Conservation (phyloP, 2,888 invertebrate species). For the Scrobipalpa atriplicella region DNA sequence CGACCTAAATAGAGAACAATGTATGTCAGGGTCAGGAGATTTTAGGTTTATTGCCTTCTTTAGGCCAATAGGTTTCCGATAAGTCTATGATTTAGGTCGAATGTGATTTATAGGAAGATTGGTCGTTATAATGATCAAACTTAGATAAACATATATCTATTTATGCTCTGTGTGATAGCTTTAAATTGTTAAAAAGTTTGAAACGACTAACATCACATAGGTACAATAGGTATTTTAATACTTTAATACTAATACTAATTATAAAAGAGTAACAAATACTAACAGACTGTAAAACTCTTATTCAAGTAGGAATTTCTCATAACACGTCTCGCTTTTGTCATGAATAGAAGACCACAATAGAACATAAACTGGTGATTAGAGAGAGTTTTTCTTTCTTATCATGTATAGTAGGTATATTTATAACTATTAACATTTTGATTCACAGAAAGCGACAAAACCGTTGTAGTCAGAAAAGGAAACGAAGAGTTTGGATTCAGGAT, state of each 20-base stretch:
- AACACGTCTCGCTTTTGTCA: too few relatives aligned
- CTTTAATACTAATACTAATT: too few relatives aligned
- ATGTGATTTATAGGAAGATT: conserved; percentile 4
- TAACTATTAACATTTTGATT: neutral
- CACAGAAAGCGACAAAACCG: conserved; percentile 94
- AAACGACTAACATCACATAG: neutral
- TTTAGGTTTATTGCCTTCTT: conserved; percentile 61
- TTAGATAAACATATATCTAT: neutral
- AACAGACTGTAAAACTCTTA: too few relatives aligned
- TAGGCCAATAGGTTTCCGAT: conserved; percentile 45
- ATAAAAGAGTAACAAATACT: too few relatives aligned
- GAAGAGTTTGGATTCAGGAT: conserved; percentile 98
- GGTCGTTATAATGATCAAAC: too few relatives aligned
- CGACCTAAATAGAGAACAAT: conserved; percentile 50
- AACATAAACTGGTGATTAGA: too few relatives aligned
- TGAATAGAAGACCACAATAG: too few relatives aligned
- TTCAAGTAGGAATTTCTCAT: too few relatives aligned
- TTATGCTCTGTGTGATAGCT: neutral
- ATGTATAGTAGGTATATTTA: neutral
- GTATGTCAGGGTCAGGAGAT: conserved; percentile 65
- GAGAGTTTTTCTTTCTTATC: too few relatives aligned
- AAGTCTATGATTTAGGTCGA: conserved; percentile 24
- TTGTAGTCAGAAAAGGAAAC: conserved; percentile 90
- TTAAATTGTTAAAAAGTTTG: neutral
- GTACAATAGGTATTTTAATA: too few relatives aligned